These are phyloP conservation scores for Neosilurus hyrtlii DNA, from an alignment of 2,797 vertebrate species.

Conservation along the genomic window DNA sequence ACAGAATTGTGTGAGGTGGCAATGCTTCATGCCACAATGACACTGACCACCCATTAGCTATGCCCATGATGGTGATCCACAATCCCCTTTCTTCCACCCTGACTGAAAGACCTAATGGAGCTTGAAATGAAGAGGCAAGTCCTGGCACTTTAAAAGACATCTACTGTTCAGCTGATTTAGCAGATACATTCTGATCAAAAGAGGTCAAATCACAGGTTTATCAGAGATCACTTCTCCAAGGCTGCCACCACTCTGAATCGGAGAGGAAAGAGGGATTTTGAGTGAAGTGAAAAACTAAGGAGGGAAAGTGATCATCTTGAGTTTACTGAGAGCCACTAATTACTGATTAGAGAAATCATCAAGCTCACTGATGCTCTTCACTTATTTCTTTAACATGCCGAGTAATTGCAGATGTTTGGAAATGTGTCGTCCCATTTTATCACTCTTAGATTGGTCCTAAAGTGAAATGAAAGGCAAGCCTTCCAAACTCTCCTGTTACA, in stretches of 20 bases:
- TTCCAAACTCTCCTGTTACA: too few relatives aligned
- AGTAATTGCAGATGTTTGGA: background rate
- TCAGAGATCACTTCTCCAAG: constrained; percentile 23
- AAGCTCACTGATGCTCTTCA: background rate
- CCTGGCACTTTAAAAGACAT: constrained; percentile 1
- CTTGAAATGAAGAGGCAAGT: constrained; percentile 1
- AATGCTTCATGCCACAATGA: background rate
- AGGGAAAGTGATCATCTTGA: constrained; percentile 13
- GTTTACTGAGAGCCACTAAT: constrained; percentile 27
- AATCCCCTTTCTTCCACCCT: background rate
- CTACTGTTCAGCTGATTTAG: constrained; percentile 30
- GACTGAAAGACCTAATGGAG: constrained; percentile 28
- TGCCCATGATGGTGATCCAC: background rate
- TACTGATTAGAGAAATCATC: constrained; percentile 38
- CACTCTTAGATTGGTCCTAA: background rate
- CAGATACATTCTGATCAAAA: constrained; percentile 39
- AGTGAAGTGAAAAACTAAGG: constrained; percentile 1
- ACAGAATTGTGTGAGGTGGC: background rate
- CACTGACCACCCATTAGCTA: background rate
- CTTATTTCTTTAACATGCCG: background rate
- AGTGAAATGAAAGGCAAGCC: too few relatives aligned
- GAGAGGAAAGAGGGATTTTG: background rate
- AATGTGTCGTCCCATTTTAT: background rate
- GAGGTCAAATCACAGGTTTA: constrained; percentile 12
- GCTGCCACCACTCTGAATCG: background rate